Conservation (phyloP, 2,797 vertebrate species). For the Danio albolineatus region DNA sequence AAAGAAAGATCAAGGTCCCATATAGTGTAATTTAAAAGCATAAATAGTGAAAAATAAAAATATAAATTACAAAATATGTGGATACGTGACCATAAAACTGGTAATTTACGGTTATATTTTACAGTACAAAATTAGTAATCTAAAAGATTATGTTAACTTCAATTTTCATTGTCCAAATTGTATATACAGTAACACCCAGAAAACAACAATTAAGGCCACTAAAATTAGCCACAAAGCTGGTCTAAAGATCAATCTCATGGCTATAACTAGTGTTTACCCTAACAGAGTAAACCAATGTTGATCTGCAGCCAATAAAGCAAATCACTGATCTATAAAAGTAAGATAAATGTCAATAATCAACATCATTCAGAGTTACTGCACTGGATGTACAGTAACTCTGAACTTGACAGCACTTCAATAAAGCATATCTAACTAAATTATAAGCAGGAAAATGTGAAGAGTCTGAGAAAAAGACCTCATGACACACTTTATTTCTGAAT, state of each 20-base stretch:
- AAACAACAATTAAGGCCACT: too few relatives aligned
- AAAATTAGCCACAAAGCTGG: not conserved
- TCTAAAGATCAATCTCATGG: not conserved
- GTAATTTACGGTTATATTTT: too few relatives aligned
- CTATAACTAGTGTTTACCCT: not conserved
- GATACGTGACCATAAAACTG: too few relatives aligned
- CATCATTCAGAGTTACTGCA: not conserved
- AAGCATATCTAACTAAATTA: constrained; percentile 3
- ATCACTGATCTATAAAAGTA: not conserved
- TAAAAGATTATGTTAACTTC: too few relatives aligned
- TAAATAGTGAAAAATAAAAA: too few relatives aligned
- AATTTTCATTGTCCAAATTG: too few relatives aligned
- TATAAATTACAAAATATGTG: too few relatives aligned
- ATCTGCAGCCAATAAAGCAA: not conserved
- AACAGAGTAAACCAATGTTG: not conserved
- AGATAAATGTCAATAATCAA: not conserved
- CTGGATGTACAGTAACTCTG: not conserved
- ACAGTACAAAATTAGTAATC: too few relatives aligned
- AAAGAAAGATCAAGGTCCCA: too few relatives aligned
- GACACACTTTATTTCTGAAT: constrained; percentile 14
- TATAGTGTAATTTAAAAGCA: too few relatives aligned
- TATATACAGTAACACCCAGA: too few relatives aligned
- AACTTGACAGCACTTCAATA: not conserved
- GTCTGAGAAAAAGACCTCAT: constrained; percentile 6
- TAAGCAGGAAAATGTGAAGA: not conserved